Conservation (phyloP, 2,113 vertebrate species). For the Neopipo cinnamomea region DNA sequence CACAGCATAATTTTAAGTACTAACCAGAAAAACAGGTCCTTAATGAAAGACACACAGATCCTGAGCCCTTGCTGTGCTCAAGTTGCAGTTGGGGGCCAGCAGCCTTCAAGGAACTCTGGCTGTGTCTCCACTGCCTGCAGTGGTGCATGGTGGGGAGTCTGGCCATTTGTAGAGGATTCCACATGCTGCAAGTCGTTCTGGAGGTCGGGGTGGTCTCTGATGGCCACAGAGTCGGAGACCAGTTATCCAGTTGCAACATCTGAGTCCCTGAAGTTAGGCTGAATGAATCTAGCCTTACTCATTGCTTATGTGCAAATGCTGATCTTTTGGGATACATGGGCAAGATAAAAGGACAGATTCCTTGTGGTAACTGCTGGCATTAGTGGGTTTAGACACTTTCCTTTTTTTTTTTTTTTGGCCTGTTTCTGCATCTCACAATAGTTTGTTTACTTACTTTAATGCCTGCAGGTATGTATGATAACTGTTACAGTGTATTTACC, state of each 20-base stretch:
- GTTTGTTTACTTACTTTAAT: neutral
- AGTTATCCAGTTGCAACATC: accelerated
- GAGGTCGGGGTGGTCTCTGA: neutral
- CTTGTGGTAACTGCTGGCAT: neutral
- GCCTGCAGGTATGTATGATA: neutral
- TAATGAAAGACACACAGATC: neutral
- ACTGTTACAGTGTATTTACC: constrained; percentile 9
- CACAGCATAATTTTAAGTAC: neutral
- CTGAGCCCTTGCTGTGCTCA: neutral
- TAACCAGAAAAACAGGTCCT: neutral
- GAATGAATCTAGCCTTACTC: neutral
- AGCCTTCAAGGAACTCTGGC: neutral
- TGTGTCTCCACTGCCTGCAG: neutral
- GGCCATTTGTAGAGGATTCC: accelerated
- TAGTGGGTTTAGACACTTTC: neutral
- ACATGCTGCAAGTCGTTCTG: neutral
- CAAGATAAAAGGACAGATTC: neutral
- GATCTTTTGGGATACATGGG: neutral
- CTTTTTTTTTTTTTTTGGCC: neutral
- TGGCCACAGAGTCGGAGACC: neutral
- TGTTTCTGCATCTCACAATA: neutral
- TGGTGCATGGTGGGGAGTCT: neutral
- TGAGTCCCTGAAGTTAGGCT: neutral
- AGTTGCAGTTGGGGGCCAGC: neutral
- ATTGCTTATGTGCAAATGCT: neutral